Evolutionary conservation across 2,113 vertebrate genomes (phyloP), one percentile per base, ranked within the genome.

Genomic region (Loxodonta africana): DNA sequence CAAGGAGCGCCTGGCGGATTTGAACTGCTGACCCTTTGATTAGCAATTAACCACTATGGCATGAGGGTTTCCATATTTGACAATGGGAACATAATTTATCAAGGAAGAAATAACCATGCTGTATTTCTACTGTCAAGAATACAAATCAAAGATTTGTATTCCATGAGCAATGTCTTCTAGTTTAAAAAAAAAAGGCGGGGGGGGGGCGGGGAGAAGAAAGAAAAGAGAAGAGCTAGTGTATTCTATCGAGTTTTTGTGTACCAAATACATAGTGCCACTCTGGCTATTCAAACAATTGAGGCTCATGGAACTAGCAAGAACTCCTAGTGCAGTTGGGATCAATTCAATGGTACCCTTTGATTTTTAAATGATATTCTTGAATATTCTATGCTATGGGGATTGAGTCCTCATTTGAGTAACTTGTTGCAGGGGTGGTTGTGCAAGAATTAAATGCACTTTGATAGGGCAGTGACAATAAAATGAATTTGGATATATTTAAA

Each of bases 91-190:
- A 89, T 94, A 89, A 92, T 92, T 95, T 96, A 94, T 94, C 15
- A 2, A 95, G 92, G 76, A 96, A 94, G 53, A 95, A 96, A 95
- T 88, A 90, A 76, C 81, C 73, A 60, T 26, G 63, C 90, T 88
- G 81, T 90, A 88, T 85, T 82, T 92, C 85, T 78, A 44, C 65
- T 95, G 73, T 94, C 95, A 96, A 95, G 65, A 86, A 46, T 90
- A 80, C 44, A 97, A 95, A 90, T 88, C 88, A 95, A 92, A 96
- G 74, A 89, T 85, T 5, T 96, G 33, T 83, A 74, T 51, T 91
- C 88, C 83, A 76, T 28, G 67, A 98, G 94, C 87, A 89, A 83
- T 95, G 92, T 15, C 46, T 89, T 95, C 48, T 71, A 97, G 77
- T 88, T 90, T 84, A 82, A 87, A 88, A 67, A 81, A 62, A 71